Conservation (phyloP, 2,888 invertebrate species). For the Lycocerus yunnanus region DNA sequence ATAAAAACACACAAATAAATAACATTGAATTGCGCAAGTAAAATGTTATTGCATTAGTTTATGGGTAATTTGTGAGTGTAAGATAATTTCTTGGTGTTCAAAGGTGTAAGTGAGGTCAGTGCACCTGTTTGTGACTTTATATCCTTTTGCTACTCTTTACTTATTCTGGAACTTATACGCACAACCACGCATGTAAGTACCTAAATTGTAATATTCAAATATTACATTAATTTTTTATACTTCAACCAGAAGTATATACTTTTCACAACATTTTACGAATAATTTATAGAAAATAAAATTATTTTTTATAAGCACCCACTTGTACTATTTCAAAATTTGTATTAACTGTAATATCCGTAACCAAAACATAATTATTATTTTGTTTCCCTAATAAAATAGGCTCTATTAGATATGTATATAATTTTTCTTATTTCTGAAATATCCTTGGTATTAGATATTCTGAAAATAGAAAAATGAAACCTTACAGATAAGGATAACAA, state of each 20-base stretch:
- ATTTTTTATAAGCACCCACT: too few relatives aligned
- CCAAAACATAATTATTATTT: too few relatives aligned
- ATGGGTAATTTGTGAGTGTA: not conserved
- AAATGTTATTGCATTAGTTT: not conserved
- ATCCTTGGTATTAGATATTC: too few relatives aligned
- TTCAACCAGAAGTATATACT: not conserved
- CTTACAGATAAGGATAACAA: too few relatives aligned
- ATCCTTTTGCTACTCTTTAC: not conserved
- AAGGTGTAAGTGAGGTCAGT: constrained; percentile 5
- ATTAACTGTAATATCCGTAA: too few relatives aligned
- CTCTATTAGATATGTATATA: too few relatives aligned
- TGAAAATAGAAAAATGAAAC: too few relatives aligned
- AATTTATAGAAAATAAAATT: not conserved
- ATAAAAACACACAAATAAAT: not conserved
- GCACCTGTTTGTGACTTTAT: constrained; percentile 1
- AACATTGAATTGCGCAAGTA: not conserved
- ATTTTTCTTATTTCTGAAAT: too few relatives aligned
- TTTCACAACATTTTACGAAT: too few relatives aligned
- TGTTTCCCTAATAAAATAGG: too few relatives aligned
- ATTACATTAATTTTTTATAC: not conserved
- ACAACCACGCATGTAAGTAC: not conserved
- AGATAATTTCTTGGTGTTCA: not conserved
- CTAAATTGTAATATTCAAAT: too few relatives aligned
- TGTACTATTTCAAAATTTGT: too few relatives aligned
- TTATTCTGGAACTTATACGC: not conserved